phyloP scores from a whole-genome alignment of 2,888 invertebrate species.

The Mechanitis messenoides region DNA sequence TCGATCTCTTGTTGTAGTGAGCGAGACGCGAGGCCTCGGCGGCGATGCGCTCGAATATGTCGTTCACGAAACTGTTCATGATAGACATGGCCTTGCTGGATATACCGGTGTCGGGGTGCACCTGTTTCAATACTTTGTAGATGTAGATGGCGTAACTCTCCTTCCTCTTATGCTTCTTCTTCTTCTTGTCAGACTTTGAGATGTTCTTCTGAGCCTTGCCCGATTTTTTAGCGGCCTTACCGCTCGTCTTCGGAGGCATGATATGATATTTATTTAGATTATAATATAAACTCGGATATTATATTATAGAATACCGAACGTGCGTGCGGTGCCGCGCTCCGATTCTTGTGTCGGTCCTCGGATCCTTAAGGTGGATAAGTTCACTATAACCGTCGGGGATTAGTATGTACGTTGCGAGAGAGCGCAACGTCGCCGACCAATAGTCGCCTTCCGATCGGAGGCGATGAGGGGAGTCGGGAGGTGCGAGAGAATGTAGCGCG shows the following conservation, averaged over 20 bases:
- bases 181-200: slow-evolving; percentile 75
- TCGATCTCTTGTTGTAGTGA: slow-evolving; percentile 80
- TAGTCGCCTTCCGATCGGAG: too few relatives aligned
- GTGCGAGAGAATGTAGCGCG: too few relatives aligned
- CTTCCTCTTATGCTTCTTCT: slow-evolving; percentile 75
- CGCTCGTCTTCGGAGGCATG: slow-evolving; percentile 55
- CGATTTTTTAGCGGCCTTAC: slow-evolving; percentile 64
- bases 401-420: too few relatives aligned
- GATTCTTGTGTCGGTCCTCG: too few relatives aligned
- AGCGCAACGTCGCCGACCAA: too few relatives aligned
- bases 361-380: too few relatives aligned
- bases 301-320: too few relatives aligned
- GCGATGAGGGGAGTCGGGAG: too few relatives aligned
- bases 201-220: slow-evolving; percentile 77
- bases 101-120: slow-evolving; percentile 78
- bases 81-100: slow-evolving; percentile 79
- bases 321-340: too few relatives aligned
- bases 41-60: slow-evolving; percentile 83
- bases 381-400: too few relatives aligned
- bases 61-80: slow-evolving; percentile 84
- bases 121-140: slow-evolving; percentile 81
- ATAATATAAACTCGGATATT: too few relatives aligned
- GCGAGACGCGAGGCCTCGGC: slow-evolving; percentile 79
- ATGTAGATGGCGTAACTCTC: slow-evolving; percentile 78
- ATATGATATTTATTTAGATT: slow-evolving; percentile 10